These are phyloP conservation scores for Macrobrachium rosenbergii DNA, from an alignment of 1,140 invertebrate species.

Conservation along the genomic window DNA sequence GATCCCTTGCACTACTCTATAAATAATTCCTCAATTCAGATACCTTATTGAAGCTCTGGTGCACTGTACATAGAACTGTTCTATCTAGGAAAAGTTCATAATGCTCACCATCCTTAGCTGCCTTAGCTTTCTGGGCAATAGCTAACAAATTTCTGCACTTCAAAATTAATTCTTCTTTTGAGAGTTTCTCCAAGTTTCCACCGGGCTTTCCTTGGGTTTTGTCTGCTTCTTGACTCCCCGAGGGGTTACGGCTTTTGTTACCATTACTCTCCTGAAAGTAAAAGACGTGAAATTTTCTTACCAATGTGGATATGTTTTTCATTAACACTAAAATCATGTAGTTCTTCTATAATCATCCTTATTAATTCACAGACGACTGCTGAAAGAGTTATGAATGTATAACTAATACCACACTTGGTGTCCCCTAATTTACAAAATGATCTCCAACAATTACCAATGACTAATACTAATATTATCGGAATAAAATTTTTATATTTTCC, in stretches of 20 bases:
- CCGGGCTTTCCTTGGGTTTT: not conserved
- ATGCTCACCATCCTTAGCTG: slow-evolving; percentile 66
- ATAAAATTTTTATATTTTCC: no score
- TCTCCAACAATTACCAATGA: no score
- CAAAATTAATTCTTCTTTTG: slow-evolving; percentile 57
- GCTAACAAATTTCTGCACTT: slow-evolving; percentile 62
- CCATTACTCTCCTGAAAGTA: slow-evolving; percentile 33
- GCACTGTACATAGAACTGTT: not conserved
- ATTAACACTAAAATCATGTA: no score
- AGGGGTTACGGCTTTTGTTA: not conserved
- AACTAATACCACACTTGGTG: no score
- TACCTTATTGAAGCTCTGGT: not conserved
- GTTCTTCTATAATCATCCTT: no score
- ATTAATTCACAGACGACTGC: no score
- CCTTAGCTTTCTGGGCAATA: slow-evolving; percentile 66
- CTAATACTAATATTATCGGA: no score
- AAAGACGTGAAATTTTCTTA: no score
- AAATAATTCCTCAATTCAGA: not conserved
- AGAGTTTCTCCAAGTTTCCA: slow-evolving; percentile 54
- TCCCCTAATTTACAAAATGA: no score
- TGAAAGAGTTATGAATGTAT: no score
- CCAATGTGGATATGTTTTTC: no score
- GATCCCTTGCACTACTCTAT: not conserved
- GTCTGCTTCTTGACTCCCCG: slow-evolving; percentile 11
- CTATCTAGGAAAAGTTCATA: not conserved